A percentile compares a stretch with the other conserved stretches of the same genome.
Conservation (phyloP, 2,888 invertebrate genomes). For the Acrocera orbiculus region DNA sequence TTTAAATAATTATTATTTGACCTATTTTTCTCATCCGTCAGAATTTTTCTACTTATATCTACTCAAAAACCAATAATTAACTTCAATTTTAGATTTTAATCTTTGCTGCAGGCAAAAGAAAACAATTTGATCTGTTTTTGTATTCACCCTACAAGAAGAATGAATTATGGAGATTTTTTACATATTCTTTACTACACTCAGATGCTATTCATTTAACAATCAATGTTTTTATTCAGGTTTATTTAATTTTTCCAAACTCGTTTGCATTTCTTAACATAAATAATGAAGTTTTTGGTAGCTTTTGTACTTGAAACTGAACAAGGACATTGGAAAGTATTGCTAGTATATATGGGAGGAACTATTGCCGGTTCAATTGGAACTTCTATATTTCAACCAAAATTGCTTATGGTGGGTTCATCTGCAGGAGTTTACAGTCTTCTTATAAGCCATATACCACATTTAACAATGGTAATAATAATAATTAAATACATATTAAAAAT, state of each 20-base stretch:
- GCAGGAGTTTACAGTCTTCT: conserved; percentile 81
- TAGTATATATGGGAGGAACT: conserved; percentile 59
- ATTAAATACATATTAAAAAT: neutral
- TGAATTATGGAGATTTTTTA: conserved; percentile 59
- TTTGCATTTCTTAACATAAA: conserved; percentile 1
- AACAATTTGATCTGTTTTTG: conserved; percentile 1
- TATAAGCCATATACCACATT: conserved; percentile 71
- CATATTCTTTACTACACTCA: conserved; percentile 66
- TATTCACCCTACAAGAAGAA: conserved; percentile 9
- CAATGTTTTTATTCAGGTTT: conserved; percentile 53
- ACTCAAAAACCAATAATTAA: too few species aligned
- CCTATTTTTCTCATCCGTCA: too few species aligned
- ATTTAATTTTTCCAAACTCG: neutral
- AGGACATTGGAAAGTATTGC: conserved; percentile 48
- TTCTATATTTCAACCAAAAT: conserved; percentile 52
- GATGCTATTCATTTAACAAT: conserved; percentile 56
- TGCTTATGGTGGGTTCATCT: conserved; percentile 71
- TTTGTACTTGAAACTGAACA: conserved; percentile 51
- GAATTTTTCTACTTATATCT: too few species aligned
- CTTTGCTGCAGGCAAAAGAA: neutral
- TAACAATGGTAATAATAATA: conserved; percentile 41
- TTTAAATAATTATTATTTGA: too few species aligned
- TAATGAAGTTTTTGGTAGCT: conserved; percentile 30
- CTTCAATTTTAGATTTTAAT: conserved; percentile 4
- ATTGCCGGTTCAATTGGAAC: conserved; percentile 59